A percentile compares a stretch with the other conserved stretches of the same genome.
phyloP scores from a whole-genome alignment of 2,888 invertebrate genomes.

The Leucophenga montana region DNA sequence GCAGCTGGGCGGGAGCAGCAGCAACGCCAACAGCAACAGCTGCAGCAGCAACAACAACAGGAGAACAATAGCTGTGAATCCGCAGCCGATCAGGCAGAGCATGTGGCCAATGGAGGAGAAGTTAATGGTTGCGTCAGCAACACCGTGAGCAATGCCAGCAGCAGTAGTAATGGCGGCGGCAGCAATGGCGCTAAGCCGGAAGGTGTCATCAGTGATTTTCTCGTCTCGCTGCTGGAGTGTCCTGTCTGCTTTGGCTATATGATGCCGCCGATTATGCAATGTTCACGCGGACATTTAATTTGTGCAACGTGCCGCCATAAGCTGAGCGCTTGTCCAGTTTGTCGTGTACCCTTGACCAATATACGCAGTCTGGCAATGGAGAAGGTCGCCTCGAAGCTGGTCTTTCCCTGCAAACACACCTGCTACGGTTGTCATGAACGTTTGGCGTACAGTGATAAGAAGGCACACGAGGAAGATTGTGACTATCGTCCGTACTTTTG shows the following conservation, averaged over 20 bases:
- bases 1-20: not conserved
- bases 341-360: constrained; percentile 95
- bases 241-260: constrained; percentile 99
- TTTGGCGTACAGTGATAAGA: constrained; percentile 95
- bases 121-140: not conserved
- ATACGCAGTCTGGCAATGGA: constrained; percentile 99
- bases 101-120: not conserved
- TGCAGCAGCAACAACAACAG: not conserved
- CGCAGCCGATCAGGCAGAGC: constrained; percentile 2
- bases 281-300: constrained; percentile 98
- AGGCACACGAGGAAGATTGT: constrained; percentile 97
- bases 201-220: constrained; percentile 41
- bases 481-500: constrained; percentile 98
- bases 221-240: constrained; percentile 87
- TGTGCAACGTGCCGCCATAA: constrained; percentile 98
- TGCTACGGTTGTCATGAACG: constrained; percentile 93
- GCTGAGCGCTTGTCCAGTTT: constrained; percentile 96
- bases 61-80: constrained; percentile 7
- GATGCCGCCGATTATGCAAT: constrained; percentile 98
- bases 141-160: not conserved
- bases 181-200: constrained; percentile 20
- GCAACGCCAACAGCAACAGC: not conserved
- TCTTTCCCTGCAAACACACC: constrained; percentile 99
- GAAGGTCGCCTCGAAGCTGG: constrained; percentile 97
- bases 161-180: not conserved